phyloP scores from a whole-genome alignment of 2,797 vertebrate genomes.

The Pseudopleuronectes americanus region DNA sequence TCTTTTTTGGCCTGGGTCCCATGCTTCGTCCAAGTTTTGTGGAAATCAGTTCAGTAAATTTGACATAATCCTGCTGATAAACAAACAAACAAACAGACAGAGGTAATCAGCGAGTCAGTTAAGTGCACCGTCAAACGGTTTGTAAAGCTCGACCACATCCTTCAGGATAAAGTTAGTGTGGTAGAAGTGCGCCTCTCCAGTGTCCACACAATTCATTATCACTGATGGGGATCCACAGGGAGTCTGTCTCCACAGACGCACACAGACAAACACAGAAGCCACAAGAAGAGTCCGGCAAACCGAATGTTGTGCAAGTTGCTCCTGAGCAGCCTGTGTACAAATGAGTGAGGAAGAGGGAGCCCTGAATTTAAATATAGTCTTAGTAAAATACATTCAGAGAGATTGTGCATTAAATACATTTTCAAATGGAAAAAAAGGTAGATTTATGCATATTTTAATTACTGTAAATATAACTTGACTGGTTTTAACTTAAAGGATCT shows the following conservation, averaged over 20 bases:
- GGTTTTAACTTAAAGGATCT: too few species aligned
- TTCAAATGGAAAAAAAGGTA: neutral
- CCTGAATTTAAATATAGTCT: too few species aligned
- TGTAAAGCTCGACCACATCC: conserved; percentile 67
- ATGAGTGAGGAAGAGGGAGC: neutral
- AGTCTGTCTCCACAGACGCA: conserved; percentile 50
- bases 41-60: too few species aligned
- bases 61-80: too few species aligned
- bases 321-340: neutral
- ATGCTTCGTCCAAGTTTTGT: too few species aligned
- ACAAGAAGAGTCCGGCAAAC: neutral
- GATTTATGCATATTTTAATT: too few species aligned
- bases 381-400: neutral
- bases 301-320: conserved; percentile 37
- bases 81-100: neutral
- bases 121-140: conserved; percentile 58
- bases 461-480: too few species aligned
- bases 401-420: neutral
- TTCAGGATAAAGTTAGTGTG: conserved; percentile 71
- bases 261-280: conserved; percentile 18
- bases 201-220: conserved; percentile 72
- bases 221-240: conserved; percentile 61
- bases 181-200: conserved; percentile 64
- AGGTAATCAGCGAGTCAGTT: too few species aligned
- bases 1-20: too few species aligned